Base-by-base conservation (phyloP, 2,797 vertebrate genomes). In the Helostoma temminkii region DNA sequence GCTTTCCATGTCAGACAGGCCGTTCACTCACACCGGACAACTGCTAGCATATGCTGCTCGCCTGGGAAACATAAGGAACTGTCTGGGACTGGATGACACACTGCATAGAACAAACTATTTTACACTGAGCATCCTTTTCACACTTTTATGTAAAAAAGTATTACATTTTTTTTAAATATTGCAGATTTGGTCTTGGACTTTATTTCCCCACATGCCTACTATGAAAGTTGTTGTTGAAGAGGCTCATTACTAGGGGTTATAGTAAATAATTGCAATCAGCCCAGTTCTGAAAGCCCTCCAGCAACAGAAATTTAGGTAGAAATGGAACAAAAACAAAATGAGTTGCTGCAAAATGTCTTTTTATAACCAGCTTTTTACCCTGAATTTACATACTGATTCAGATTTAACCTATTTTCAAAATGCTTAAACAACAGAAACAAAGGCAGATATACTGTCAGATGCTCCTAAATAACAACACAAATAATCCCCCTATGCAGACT, bases 21-120 rank as follows among this genome's bases (percentile, higher is more conserved):
- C 25, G 15, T 81, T 76, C 77, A 58, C 65, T 81, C 79, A 75
- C 66, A 28, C 77, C 56, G 85, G 79, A 86, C 80, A 76, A 84
- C 67, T 57, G 64, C 65, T 42, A 85, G 72, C 82, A 90, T 84
- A 85, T 80, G 76, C 78, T 71, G 56, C 50, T 71, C 41, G 30
- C 42, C 63, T 60, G 50, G 64, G 65, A 77, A 81, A 61, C 61
- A 68, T 57, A 34, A 5, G 47, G 21, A 73, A 49, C 43, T 46
- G 57, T 37, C 30, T 12, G 0, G 47, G 16, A 55, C 63, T 47
- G 48, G 41, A 80, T 64, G 34, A 75, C 24, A 74, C 8, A 21
- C 54, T 49, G 10, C 18, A 52, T 24, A 21, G 46, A 10, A 11
- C 43, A 56, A 3, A 34, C 10, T 24, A 9, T 26, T 2, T 45